Conservation (phyloP, 2,113 vertebrate genomes). For the Odontesthes bonariensis region DNA sequence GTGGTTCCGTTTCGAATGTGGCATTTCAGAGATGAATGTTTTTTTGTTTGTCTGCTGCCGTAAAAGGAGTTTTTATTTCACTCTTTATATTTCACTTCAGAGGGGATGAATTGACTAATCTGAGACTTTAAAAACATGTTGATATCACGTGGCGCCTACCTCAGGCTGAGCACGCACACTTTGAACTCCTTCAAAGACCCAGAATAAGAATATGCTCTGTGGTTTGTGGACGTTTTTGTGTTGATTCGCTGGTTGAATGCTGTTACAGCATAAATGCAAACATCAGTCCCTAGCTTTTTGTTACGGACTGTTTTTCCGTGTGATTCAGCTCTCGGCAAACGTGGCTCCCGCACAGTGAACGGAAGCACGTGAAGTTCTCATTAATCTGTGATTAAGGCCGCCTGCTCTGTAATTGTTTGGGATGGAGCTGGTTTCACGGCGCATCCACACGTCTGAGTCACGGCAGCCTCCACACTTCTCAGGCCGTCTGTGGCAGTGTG, state of each 20-base stretch:
- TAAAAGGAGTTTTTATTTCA: too few relatives aligned
- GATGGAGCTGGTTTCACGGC: conserved; percentile 24
- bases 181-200: not conserved
- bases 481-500: conserved; percentile 65
- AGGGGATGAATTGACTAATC: not conserved
- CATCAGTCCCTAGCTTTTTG: too few relatives aligned
- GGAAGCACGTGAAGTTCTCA: conserved; percentile 19
- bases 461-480: conserved; percentile 60
- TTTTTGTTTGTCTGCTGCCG: not conserved
- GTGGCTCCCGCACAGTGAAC: conserved; percentile 15
- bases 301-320: conserved; percentile 6
- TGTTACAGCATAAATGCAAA: not conserved
- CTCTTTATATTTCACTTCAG: too few relatives aligned
- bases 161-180: not conserved
- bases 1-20: too few relatives aligned
- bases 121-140: conserved; percentile 16
- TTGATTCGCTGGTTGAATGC: not conserved
- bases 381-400: conserved; percentile 39
- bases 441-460: conserved; percentile 61
- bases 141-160: not conserved
- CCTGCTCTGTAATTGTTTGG: conserved; percentile 44
- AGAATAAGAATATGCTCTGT: not conserved
- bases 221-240: conserved; percentile 9
- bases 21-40: not conserved
- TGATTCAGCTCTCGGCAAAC: conserved; percentile 14